These are phyloP conservation scores for Zophobas morio DNA, from an alignment of 1,140 invertebrate genomes.

Conservation along the genomic window DNA sequence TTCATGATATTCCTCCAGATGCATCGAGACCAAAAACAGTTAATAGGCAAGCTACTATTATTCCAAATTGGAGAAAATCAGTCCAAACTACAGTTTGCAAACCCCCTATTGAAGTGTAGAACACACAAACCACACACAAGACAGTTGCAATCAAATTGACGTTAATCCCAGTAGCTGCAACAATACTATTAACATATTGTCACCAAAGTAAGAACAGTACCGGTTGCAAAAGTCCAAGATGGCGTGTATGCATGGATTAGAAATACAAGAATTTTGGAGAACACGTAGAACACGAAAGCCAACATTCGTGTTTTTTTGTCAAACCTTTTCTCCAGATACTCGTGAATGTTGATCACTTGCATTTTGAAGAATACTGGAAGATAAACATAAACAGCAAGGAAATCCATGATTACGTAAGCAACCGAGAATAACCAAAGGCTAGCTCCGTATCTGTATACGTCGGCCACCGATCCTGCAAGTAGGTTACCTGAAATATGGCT, in stretches of 20 bases:
- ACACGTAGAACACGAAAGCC: slow-evolving; percentile 76
- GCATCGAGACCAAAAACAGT: slow-evolving; percentile 74
- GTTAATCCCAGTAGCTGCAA: slow-evolving; percentile 77
- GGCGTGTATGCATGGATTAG: slow-evolving; percentile 77
- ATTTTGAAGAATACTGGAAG: slow-evolving; percentile 80
- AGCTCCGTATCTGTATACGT: slow-evolving; percentile 82
- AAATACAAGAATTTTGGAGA: slow-evolving; percentile 74
- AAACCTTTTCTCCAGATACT: slow-evolving; percentile 82
- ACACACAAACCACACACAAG: slow-evolving; percentile 81
- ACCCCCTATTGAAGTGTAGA: slow-evolving; percentile 84
- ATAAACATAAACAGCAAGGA: slow-evolving; percentile 66
- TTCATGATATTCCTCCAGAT: slow-evolving; percentile 75
- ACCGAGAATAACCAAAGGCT: slow-evolving; percentile 71
- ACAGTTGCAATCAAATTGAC: slow-evolving; percentile 76
- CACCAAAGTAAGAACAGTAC: slow-evolving; percentile 61
- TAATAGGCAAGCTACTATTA: slow-evolving; percentile 78
- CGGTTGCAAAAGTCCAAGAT: slow-evolving; percentile 76
- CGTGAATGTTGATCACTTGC: slow-evolving; percentile 77
- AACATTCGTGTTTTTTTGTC: slow-evolving; percentile 73
- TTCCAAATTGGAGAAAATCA: slow-evolving; percentile 77
- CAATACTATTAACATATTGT: neutral
- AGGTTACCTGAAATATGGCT: slow-evolving; percentile 86
- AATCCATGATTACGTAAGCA: neutral
- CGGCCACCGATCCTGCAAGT: slow-evolving; percentile 81
- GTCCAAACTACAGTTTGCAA: slow-evolving; percentile 83